phyloP scores from a whole-genome alignment of 2,113 vertebrate genomes.

The Hemicordylus capensis region DNA sequence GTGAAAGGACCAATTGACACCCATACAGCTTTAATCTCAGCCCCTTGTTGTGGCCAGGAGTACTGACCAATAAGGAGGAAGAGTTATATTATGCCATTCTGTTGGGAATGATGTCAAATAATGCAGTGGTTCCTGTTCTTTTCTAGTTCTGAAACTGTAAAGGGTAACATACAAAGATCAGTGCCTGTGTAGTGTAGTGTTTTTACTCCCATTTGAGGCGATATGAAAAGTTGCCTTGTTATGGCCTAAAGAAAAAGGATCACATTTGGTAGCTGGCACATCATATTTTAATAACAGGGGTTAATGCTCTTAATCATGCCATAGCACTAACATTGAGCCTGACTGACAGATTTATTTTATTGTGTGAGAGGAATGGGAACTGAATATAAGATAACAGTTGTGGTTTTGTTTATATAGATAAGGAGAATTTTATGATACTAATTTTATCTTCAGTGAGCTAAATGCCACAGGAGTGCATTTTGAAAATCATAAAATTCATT shows the following conservation, averaged over 20 bases:
- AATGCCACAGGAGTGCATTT: not conserved
- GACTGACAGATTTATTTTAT: not conserved
- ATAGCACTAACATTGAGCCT: not conserved
- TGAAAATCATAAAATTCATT: not conserved
- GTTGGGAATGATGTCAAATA: not conserved
- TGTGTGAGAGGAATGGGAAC: too few relatives aligned
- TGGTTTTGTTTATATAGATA: not conserved
- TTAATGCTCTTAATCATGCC: not conserved
- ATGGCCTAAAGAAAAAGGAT: too few relatives aligned
- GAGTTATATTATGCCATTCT: not conserved
- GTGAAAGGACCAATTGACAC: not conserved
- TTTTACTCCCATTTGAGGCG: not conserved
- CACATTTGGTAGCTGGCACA: not conserved
- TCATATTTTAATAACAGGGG: not conserved
- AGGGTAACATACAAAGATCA: not conserved
- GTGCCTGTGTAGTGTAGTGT: not conserved
- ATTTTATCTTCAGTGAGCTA: not conserved
- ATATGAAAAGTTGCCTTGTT: too few relatives aligned
- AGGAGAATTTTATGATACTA: not conserved
- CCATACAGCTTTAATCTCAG: not conserved
- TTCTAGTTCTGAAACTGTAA: not conserved
- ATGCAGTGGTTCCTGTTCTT: not conserved
- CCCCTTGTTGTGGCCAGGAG: not conserved
- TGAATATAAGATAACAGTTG: not conserved
- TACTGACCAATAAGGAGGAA: not conserved